Conservation (phyloP, 2,888 invertebrate genomes). For the Meloe dianella region DNA sequence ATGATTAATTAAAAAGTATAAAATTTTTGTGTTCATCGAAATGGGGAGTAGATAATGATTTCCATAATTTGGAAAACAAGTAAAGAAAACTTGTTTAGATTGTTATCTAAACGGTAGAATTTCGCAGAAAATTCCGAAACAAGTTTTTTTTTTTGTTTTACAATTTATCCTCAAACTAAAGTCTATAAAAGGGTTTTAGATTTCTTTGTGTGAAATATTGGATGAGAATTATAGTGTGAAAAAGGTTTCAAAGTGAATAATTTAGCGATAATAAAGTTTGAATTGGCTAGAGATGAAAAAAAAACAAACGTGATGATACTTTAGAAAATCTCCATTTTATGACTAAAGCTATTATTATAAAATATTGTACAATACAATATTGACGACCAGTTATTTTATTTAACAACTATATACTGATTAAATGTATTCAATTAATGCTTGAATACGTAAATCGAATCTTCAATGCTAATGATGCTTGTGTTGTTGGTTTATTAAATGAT, state of each 20-base stretch:
- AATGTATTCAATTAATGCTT: constrained; percentile 17
- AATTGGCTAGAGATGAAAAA: background rate
- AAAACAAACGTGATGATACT: background rate
- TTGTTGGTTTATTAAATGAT: constrained; percentile 18
- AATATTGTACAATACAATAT: background rate
- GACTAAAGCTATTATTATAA: background rate
- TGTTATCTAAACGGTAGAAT: too few species aligned
- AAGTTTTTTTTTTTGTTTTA: background rate
- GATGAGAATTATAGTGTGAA: background rate
- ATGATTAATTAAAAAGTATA: constrained; percentile 1
- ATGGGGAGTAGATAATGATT: background rate
- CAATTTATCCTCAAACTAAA: background rate
- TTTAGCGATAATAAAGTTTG: constrained; percentile 8
- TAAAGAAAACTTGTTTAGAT: too few species aligned
- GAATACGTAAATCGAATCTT: constrained; percentile 16
- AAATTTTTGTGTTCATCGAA: too few species aligned
- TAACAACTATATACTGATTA: constrained; percentile 16
- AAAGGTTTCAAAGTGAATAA: background rate
- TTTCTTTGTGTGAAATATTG: background rate
- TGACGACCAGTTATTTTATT: too few species aligned
- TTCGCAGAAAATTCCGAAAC: background rate
- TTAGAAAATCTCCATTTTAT: background rate
- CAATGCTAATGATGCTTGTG: constrained; percentile 9
- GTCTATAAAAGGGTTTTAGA: background rate
- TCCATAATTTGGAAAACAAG: background rate